A percentile compares a stretch with the other conserved stretches of the same genome.
Conservation (phyloP, 92 coral and sea anemone species). For the Porites rus region DNA sequence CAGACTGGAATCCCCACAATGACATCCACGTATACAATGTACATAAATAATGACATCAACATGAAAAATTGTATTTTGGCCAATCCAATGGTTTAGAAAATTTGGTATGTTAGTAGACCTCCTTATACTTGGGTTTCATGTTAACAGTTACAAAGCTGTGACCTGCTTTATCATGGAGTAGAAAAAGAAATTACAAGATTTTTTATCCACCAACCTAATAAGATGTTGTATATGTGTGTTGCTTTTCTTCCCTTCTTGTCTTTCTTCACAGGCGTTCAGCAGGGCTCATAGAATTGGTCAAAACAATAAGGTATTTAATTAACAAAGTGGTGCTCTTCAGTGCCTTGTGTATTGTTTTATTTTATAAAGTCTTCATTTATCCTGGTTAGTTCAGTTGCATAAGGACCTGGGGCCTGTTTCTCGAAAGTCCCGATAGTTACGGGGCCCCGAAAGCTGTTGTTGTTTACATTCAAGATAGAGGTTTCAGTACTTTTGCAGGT, state of each 20-base stretch:
- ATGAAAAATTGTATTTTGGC: neutral
- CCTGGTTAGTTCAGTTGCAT: too few species aligned
- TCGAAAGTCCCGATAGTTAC: too few species aligned
- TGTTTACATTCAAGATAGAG: too few species aligned
- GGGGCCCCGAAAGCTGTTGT: too few species aligned
- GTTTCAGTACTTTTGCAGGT: too few species aligned
- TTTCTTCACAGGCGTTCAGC: constrained; percentile 75
- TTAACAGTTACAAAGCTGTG: too few species aligned
- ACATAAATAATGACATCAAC: neutral
- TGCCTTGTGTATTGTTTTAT: neutral
- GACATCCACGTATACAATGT: constrained; percentile 78
- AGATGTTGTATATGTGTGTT: too few species aligned
- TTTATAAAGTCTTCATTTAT: too few species aligned
- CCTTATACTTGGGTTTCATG: too few species aligned
- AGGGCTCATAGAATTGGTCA: constrained; percentile 95
- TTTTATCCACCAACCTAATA: neutral
- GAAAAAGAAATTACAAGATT: too few species aligned
- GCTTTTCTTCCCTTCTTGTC: neutral
- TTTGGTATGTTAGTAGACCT: neutral
- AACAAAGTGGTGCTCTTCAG: neutral
- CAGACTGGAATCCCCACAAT: constrained; percentile 99
- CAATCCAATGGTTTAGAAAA: neutral
- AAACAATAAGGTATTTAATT: constrained; percentile 74
- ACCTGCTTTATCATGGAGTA: too few species aligned
- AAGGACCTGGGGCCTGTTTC: too few species aligned